These are phyloP conservation scores for Diaphora mendica DNA, from an alignment of 2,888 invertebrate species.

Conservation along the genomic window DNA sequence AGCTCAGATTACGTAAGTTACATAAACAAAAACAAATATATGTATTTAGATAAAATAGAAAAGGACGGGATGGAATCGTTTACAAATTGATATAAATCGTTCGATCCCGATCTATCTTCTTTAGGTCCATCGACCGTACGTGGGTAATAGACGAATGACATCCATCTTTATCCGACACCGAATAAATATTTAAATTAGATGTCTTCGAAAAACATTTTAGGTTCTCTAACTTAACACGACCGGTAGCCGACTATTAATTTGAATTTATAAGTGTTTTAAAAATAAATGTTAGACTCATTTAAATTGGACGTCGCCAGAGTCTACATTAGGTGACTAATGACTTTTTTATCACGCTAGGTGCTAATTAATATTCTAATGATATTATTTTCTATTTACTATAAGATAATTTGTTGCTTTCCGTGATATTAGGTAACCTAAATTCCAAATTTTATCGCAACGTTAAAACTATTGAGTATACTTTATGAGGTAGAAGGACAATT, in stretches of 20 bases:
- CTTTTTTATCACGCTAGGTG: slow-evolving; percentile 44
- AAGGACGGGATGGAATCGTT: slow-evolving; percentile 71
- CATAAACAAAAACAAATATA: slow-evolving; percentile 40
- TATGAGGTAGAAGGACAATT: neutral
- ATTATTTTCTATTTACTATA: slow-evolving; percentile 24
- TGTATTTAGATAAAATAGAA: slow-evolving; percentile 71
- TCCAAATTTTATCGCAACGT: slow-evolving; percentile 27
- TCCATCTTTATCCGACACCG: slow-evolving; percentile 70
- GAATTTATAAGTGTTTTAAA: slow-evolving; percentile 48
- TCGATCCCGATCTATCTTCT: slow-evolving; percentile 77
- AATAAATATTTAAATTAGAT: slow-evolving; percentile 63
- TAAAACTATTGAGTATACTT: neutral
- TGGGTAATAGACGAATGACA: slow-evolving; percentile 72
- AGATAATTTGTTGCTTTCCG: slow-evolving; percentile 16
- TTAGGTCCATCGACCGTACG: slow-evolving; percentile 73
- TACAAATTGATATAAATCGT: slow-evolving; percentile 85
- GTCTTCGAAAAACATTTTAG: slow-evolving; percentile 46
- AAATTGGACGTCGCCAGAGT: slow-evolving; percentile 33
- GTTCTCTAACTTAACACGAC: slow-evolving; percentile 36
- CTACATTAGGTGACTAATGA: slow-evolving; percentile 44
- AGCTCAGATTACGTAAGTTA: slow-evolving; percentile 21
- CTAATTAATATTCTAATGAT: slow-evolving; percentile 45
- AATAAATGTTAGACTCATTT: slow-evolving; percentile 44
- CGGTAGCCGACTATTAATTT: slow-evolving; percentile 50
- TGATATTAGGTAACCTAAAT: slow-evolving; percentile 1